Evolutionary conservation across 2,797 vertebrate species (phyloP).

Genomic region (Diplodus sargus): DNA sequence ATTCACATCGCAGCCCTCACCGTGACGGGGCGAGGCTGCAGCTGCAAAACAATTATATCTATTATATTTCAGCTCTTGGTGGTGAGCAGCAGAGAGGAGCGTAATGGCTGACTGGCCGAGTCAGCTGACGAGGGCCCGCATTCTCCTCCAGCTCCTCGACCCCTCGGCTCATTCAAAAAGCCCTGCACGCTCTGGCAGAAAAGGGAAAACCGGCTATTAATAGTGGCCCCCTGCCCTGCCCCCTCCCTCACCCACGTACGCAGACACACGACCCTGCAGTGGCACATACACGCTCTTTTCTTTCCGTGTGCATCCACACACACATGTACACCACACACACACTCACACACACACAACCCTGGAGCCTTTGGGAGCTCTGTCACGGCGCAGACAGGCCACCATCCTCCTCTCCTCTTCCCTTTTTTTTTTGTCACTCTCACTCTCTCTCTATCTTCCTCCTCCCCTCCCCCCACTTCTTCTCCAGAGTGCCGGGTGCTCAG

Average conservation of each 20-base stretch:
- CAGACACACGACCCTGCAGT: conserved; percentile 44
- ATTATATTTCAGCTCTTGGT: neutral
- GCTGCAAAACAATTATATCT: neutral
- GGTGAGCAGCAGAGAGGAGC: conserved; percentile 4
- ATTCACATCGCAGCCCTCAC: neutral
- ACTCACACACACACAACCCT: conserved; percentile 24
- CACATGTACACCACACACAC: conserved; percentile 16
- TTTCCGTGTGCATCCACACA: conserved; percentile 6
- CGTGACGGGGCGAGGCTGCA: neutral
- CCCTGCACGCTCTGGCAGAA: conserved; percentile 55
- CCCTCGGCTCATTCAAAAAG: conserved; percentile 53
- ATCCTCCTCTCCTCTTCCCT: conserved; percentile 18
- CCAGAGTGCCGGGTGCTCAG: conserved; percentile 49
- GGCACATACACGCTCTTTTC: conserved; percentile 33
- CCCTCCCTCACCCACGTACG: conserved; percentile 27
- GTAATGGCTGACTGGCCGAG: conserved; percentile 30
- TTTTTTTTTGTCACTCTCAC: conserved; percentile 1
- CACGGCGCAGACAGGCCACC: conserved; percentile 45
- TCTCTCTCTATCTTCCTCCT: conserved; percentile 5
- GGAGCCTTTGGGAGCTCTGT: conserved; percentile 59
- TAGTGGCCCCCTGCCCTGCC: conserved; percentile 61
- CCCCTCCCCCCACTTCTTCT: conserved; percentile 52
- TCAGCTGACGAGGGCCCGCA: conserved; percentile 19
- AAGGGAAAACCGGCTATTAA: conserved; percentile 76
- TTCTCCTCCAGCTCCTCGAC: conserved; percentile 37